Conservation (phyloP, 1,140 invertebrate species). For the Penaeus vannamei region DNA sequence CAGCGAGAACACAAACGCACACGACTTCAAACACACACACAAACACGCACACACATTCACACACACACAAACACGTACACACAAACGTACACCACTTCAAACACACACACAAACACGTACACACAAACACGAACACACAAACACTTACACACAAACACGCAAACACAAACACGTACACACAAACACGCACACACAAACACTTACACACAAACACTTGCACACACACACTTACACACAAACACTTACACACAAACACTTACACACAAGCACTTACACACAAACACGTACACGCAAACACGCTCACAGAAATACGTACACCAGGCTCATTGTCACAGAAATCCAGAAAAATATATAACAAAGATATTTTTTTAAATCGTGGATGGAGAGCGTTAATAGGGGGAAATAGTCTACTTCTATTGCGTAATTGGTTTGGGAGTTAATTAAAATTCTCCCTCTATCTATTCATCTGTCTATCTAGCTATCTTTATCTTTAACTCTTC, state of each 20-base stretch:
- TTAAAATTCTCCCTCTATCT: no score
- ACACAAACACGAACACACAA: background rate
- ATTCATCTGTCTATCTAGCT: no score
- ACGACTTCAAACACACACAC: no score
- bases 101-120: background rate
- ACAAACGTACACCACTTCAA: background rate
- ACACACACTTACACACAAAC: background rate
- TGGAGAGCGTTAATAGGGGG: background rate
- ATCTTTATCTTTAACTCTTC: no score
- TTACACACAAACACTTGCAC: background rate
- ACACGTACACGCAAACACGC: slow-evolving; percentile 1
- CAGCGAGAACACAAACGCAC: no score
- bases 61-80: background rate
- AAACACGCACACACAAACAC: background rate
- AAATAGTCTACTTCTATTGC: no score
- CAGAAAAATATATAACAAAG: background rate
- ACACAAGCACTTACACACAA: no score
- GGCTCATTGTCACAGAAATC: background rate
- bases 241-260: background rate
- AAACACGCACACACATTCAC: background rate
- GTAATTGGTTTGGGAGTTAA: no score
- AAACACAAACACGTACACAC: background rate
- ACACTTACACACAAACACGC: background rate
- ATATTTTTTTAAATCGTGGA: background rate
- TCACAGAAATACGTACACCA: slow-evolving; percentile 6